phyloP scores from a whole-genome alignment of 2,113 vertebrate species.

The Tachuris rubrigastra region DNA sequence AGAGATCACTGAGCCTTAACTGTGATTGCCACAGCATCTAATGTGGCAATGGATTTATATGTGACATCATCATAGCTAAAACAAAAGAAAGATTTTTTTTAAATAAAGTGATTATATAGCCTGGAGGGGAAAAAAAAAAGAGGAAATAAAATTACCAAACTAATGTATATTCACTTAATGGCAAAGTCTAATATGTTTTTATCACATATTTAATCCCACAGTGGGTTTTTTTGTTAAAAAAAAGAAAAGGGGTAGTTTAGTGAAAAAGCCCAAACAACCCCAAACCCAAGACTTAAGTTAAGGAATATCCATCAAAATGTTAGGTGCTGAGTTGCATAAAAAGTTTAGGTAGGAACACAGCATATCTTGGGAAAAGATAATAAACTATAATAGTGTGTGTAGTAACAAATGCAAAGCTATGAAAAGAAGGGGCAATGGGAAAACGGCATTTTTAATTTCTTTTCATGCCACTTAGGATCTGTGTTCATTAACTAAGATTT shows the following conservation, averaged over 20 bases:
- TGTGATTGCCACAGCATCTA: not conserved
- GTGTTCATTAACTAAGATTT: not conserved
- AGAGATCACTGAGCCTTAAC: not conserved
- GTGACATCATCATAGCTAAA: not conserved
- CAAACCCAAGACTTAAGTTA: not conserved
- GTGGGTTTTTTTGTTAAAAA: not conserved
- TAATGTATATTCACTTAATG: not conserved
- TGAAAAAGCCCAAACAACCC: not conserved
- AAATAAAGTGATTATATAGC: not conserved
- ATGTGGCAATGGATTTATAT: not conserved
- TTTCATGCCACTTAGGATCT: not conserved
- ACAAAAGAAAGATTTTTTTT: not conserved
- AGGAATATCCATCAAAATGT: not conserved
- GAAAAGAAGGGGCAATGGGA: not conserved
- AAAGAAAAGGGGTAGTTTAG: not conserved
- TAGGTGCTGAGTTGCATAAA: not conserved
- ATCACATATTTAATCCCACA: not conserved
- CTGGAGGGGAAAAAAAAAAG: not conserved
- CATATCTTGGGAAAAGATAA: not conserved
- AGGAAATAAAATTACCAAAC: not conserved
- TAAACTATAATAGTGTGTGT: not conserved
- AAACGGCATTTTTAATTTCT: not conserved
- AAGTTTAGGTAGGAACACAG: not conserved
- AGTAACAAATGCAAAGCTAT: not conserved
- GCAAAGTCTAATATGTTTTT: not conserved